Percentiles rank a stretch among this genome's conserved stretches.
phyloP scores from a whole-genome alignment of 2,797 vertebrate genomes.

The Pelochelys cantorii region DNA sequence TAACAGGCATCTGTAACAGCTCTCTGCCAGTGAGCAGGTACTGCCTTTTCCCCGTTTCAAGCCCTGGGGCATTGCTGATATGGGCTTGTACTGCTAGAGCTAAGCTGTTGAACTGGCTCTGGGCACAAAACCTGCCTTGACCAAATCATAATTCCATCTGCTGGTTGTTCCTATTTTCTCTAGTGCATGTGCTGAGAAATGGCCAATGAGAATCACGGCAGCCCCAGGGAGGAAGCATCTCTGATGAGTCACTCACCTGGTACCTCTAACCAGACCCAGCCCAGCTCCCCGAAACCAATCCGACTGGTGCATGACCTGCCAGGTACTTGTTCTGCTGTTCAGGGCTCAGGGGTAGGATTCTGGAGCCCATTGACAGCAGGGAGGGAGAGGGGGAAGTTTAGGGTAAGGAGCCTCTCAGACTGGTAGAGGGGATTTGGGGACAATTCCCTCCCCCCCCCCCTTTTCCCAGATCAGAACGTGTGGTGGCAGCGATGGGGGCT shows the following conservation, averaged over 20 bases:
- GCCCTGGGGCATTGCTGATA: not conserved
- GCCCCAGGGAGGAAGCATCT: conserved; percentile 88
- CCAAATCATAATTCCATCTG: not conserved
- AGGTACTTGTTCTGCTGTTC: conserved; percentile 78
- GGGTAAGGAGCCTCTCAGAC: fast-evolving
- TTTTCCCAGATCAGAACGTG: too few relatives aligned
- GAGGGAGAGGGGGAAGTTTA: not conserved
- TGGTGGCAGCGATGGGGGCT: not conserved
- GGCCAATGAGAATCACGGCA: conserved; percentile 95
- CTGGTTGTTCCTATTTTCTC: conserved; percentile 41
- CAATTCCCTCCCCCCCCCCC: not conserved
- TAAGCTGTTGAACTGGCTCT: not conserved
- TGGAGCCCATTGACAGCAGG: fast-evolving
- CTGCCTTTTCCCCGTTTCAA: not conserved
- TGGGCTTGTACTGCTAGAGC: not conserved
- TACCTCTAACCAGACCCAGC: conserved; percentile 88
- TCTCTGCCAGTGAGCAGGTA: not conserved
- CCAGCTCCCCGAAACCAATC: conserved; percentile 90
- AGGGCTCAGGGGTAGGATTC: not conserved
- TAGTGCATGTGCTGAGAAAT: conserved; percentile 87
- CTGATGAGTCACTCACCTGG: conserved; percentile 89
- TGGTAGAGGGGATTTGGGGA: fast-evolving
- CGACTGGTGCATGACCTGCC: conserved; percentile 93
- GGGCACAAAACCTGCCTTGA: not conserved
- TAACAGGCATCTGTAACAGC: not conserved